Base-by-base conservation (phyloP, 2,113 vertebrate genomes). In the Corydoras maculifer region DNA sequence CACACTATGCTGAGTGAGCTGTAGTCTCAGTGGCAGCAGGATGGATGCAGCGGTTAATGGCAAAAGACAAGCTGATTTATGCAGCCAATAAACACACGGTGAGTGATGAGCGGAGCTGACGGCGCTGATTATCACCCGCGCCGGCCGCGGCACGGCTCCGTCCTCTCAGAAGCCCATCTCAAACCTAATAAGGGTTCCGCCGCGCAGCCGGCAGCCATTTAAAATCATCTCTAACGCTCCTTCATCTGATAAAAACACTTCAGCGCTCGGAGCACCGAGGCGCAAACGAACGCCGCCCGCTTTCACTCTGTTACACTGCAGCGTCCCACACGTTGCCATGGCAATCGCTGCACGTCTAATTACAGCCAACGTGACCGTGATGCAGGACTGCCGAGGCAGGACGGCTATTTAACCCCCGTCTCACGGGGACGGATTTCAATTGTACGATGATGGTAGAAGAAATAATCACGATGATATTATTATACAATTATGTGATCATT, bases 61-160 rank as follows among this genome's bases (percentile, higher is more conserved):
- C 50, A 51, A 68, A 57, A 25, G 76, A 75, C 72, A 68, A 51
- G 53, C 10, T 78, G 76, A 78, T 75, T 78, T 75, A 78, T 51
- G 31, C 61, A 51, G 64, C 59, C 68, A 75, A 78, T 78, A 78
- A 74, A 74, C 35, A 51, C 65, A 35, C 50, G 53, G 63, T 59
- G 65, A 75, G 68, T 50, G 64, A 61, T 75, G 62, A 72, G 58
- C 70, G 51, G 58, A 61, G 60, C 49, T 51, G 58, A 65, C 69
- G 50, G 11, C 13, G 51, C 54, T 64, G 35, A 68, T 75, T 29
- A 60, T 75, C 68, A 15, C 53, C 31, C 15, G n/a, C 51, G n/a
- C 57, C 67, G 58, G 63, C 32, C 62, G 62, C 51, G 2, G 9
- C 25, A 43, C 50, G 25, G 29, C 61, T 43, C 8, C 65, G 30